These are phyloP conservation scores for Hypotaenidia philippensis DNA, from an alignment of 2,797 vertebrate species.

Conservation along the genomic window DNA sequence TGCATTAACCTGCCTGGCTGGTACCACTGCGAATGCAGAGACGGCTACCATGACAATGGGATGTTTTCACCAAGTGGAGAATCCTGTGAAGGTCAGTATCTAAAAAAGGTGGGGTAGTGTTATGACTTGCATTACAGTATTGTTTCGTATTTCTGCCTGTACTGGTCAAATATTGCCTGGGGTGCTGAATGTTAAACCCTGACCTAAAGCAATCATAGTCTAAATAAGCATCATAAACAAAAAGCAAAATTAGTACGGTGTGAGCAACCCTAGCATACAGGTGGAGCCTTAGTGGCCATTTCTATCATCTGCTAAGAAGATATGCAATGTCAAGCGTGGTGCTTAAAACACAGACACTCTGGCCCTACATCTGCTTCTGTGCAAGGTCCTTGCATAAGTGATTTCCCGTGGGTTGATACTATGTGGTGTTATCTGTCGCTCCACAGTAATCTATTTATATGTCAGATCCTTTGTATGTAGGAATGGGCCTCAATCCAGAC, in stretches of 20 bases:
- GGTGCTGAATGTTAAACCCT: background rate
- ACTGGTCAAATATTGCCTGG: background rate
- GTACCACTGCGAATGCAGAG: constrained; percentile 99
- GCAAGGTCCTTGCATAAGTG: background rate
- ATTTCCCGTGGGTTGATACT: background rate
- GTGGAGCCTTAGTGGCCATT: background rate
- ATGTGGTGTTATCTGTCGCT: background rate
- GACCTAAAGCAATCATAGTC: background rate
- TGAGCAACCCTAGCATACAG: background rate
- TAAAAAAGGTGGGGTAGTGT: background rate
- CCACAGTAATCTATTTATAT: background rate
- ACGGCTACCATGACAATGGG: constrained; percentile 98
- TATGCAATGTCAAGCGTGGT: background rate
- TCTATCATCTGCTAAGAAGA: background rate
- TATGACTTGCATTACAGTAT: background rate
- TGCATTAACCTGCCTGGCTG: constrained; percentile 98
- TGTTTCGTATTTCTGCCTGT: background rate
- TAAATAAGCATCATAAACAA: background rate
- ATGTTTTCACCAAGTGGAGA: constrained; percentile 95
- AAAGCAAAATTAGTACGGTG: background rate
- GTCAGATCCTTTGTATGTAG: background rate
- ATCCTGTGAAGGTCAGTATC: constrained; percentile 94
- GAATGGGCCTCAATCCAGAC: background rate
- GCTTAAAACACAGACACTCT: background rate
- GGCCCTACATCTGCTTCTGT: background rate